Percentiles rank a stretch among this genome's conserved stretches.
phyloP scores from a whole-genome alignment of 2,888 invertebrate genomes.

The Lepeophtheirus nordmannii region DNA sequence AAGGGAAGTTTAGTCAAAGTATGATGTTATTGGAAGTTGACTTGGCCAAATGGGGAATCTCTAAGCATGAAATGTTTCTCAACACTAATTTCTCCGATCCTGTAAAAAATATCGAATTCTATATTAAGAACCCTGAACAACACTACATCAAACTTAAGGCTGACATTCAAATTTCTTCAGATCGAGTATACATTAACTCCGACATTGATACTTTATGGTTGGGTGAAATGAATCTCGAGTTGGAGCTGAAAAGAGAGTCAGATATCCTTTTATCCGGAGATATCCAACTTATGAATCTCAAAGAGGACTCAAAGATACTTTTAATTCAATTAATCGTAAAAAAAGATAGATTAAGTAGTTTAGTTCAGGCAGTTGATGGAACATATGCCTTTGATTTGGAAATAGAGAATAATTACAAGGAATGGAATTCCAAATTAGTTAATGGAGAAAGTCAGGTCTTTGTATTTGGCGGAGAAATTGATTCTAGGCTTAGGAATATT shows the following conservation, averaged over 20 bases:
- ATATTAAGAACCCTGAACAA: neutral
- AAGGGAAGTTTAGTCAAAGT: neutral
- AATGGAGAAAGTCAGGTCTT: neutral
- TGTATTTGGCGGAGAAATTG: neutral
- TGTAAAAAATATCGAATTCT: neutral
- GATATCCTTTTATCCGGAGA: neutral
- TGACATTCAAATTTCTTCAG: neutral
- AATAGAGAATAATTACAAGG: neutral
- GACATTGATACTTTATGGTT: neutral
- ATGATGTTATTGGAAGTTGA: neutral
- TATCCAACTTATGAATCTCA: neutral
- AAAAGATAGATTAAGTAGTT: neutral
- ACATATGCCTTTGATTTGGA: neutral
- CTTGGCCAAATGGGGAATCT: neutral
- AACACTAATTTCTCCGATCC: neutral
- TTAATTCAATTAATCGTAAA: neutral
- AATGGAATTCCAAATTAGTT: neutral
- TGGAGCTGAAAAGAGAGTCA: neutral
- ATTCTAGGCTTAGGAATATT: neutral
- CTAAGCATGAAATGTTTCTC: neutral
- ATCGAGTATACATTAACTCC: neutral
- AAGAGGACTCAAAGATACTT: neutral
- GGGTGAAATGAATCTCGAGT: neutral
- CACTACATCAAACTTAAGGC: neutral
- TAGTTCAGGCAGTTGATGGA: neutral